These are phyloP conservation scores for Geococcyx californianus DNA, from an alignment of 2,113 vertebrate species.

Conservation along the genomic window DNA sequence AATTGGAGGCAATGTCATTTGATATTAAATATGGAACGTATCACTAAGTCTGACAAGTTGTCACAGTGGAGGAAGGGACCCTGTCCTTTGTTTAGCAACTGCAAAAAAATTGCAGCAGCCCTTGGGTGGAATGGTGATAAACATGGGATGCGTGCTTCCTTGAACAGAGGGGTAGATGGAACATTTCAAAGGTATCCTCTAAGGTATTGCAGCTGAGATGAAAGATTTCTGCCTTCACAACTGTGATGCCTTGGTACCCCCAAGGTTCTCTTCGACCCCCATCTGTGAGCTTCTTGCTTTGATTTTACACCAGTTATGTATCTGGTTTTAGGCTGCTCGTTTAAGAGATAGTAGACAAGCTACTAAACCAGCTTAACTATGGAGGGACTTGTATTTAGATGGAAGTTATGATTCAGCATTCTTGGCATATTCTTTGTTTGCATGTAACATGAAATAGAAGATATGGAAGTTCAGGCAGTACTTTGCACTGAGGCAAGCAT, in stretches of 20 bases:
- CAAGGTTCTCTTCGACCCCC: neutral
- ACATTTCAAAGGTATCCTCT: neutral
- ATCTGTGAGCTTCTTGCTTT: neutral
- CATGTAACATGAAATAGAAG: neutral
- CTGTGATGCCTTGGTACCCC: neutral
- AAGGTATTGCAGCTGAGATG: neutral
- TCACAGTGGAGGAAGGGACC: neutral
- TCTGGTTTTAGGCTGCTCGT: neutral
- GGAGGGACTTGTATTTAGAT: neutral
- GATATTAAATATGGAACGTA: slow-evolving; percentile 10
- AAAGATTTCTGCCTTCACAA: neutral
- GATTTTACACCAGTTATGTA: neutral
- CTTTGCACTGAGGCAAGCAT: neutral
- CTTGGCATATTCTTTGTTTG: neutral
- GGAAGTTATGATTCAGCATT: neutral
- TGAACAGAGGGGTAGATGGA: neutral
- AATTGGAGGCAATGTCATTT: neutral
- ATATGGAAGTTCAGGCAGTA: neutral
- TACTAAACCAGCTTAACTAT: neutral
- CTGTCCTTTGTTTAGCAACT: slow-evolving; percentile 4
- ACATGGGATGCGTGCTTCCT: neutral
- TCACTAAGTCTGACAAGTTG: slow-evolving; percentile 28
- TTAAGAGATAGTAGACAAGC: neutral
- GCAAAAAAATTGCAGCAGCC: neutral
- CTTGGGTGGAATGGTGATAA: neutral